These are phyloP conservation scores for Prorops nasuta DNA, from an alignment of 1,140 invertebrate species.

Conservation along the genomic window DNA sequence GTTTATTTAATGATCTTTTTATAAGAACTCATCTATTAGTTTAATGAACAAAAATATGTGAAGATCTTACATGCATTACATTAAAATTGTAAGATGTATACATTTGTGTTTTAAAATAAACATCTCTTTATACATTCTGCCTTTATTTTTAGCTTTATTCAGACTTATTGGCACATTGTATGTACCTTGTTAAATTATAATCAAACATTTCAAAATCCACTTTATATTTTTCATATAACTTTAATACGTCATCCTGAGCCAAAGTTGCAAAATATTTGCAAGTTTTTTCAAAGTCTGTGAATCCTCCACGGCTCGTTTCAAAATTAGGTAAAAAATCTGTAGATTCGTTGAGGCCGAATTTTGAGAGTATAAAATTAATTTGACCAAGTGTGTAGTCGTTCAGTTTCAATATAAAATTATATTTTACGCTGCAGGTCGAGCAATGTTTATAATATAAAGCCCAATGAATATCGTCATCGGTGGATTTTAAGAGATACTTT, in stretches of 20 bases:
- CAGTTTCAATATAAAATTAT: constrained; percentile 45
- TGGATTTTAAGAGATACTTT: constrained; percentile 41
- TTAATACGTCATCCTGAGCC: constrained; percentile 28
- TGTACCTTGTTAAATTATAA: constrained; percentile 40
- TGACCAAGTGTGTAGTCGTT: constrained; percentile 38
- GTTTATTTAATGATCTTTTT: constrained; percentile 3
- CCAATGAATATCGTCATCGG: constrained; percentile 50
- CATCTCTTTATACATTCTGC: neutral
- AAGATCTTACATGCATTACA: constrained; percentile 4
- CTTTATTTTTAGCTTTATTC: constrained; percentile 10
- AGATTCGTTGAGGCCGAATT: constrained; percentile 28
- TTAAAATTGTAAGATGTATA: neutral
- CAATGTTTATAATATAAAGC: constrained; percentile 46
- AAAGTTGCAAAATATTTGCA: constrained; percentile 48
- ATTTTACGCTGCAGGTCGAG: constrained; percentile 40
- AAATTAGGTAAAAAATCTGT: constrained; percentile 31
- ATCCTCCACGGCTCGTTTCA: constrained; percentile 29
- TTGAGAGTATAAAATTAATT: constrained; percentile 39
- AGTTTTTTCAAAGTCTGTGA: constrained; percentile 35
- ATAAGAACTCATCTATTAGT: constrained; percentile 1
- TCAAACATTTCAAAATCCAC: constrained; percentile 53
- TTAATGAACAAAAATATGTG: too few species aligned
- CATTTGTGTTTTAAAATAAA: neutral
- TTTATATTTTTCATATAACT: constrained; percentile 45
- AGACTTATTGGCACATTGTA: constrained; percentile 36